Base-by-base conservation (phyloP, 1,140 invertebrate genomes). In the Drosophila sulfurigaster region DNA sequence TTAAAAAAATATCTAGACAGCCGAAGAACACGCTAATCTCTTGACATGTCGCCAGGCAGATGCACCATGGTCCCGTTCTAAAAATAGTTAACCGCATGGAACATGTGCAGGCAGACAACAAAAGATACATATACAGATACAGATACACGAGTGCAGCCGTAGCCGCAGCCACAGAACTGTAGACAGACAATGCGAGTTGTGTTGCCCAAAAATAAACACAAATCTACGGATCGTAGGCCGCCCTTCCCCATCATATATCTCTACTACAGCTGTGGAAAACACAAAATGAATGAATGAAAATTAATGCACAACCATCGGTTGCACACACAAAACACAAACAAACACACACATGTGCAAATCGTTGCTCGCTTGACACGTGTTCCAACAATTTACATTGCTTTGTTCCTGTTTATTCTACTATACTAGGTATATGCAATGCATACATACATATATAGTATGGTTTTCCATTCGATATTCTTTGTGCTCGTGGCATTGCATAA, bases 401-500 rank as follows among this genome's bases (percentile, higher is more conserved):
- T 35, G 46, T 58, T 58, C 30, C 35, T 58, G 11, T 59, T 16
- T 60, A 45, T 62, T 49, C 16, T 30, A 32, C 35, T 59, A 49
- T 49, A 25, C 11, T 11, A 25, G 20, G 20, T 25, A 25, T 25
- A 25, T 25, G 20, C 20, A 25, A 25, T 25, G 20, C 20, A 25
- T 25, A 25, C 20, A 25, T 25, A 25, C 4, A 3, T 25, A 35
- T 60, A 32, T 56, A 38, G 35, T 38, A 38, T 38, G 35, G 41
- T 28, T 45, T 52, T 46, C n/a, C 25, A 67, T 58, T 32, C 45
- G 62, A 51, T 52, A 64, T 52, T 64, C 62, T 64, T 51, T 67
- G 16, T 67, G 54, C 64, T 68, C 70, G 56, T 73, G 64, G 46
- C 64, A 59, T 73, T 73, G 70, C 70, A 73, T 73, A 73, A 73